phyloP scores from a whole-genome alignment of 2,113 vertebrate genomes.

The Burhinus bistriatus region DNA sequence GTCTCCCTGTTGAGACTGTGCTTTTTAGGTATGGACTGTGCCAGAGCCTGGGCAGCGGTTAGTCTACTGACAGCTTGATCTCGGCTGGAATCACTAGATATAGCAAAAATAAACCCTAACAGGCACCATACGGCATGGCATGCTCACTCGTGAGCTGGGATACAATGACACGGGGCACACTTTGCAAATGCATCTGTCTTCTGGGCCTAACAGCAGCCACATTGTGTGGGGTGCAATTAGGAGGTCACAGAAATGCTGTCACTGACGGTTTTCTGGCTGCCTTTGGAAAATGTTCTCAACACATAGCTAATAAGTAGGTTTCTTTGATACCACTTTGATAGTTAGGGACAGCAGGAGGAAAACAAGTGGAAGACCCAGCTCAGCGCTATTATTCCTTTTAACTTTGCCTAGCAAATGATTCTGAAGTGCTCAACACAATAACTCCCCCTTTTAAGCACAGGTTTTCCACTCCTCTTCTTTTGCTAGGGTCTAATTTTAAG shows the following conservation, averaged over 20 bases:
- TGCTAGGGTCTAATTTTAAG: slow-evolving; percentile 50
- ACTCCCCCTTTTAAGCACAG: slow-evolving; percentile 54
- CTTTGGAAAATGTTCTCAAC: slow-evolving; percentile 50
- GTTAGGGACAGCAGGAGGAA: slow-evolving; percentile 57
- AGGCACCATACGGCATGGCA: not conserved
- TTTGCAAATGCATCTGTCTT: slow-evolving; percentile 37
- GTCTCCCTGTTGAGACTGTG: not conserved
- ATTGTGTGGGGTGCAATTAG: slow-evolving; percentile 26
- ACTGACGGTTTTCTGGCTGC: slow-evolving; percentile 21
- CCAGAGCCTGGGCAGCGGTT: not conserved
- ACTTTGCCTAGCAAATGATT: slow-evolving; percentile 64
- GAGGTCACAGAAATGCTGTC: slow-evolving; percentile 44
- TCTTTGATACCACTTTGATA: slow-evolving; percentile 55
- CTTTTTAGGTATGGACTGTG: not conserved
- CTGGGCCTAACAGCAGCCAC: slow-evolving; percentile 18
- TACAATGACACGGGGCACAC: not conserved
- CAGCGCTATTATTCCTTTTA: slow-evolving; percentile 41
- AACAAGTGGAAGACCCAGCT: slow-evolving; percentile 30
- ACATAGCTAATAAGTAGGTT: slow-evolving; percentile 51
- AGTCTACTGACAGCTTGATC: not conserved
- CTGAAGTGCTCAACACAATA: slow-evolving; percentile 40
- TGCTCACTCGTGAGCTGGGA: not conserved
- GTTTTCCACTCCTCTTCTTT: slow-evolving; percentile 45
- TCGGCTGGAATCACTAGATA: not conserved
- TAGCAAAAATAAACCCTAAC: not conserved